Evolutionary conservation across 2,888 invertebrate species (phyloP), one percentile per base, ranked within the genome.

Genomic region (Drosophila meridiana): DNA sequence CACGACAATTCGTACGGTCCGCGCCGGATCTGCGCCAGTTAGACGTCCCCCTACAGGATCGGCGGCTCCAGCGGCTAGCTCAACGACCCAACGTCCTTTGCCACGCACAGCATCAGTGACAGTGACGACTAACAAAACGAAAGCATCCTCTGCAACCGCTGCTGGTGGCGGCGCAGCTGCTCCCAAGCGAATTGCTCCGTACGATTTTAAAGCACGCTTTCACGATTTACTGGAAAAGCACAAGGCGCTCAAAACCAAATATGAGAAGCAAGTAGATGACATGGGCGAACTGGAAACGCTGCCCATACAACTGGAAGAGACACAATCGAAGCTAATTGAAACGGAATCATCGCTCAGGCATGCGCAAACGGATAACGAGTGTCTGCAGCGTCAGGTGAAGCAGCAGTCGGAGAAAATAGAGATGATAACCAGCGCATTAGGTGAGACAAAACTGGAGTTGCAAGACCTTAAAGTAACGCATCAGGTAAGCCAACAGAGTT

Each of bases 171-270:
- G 53, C 13, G 30, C 59, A 3, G 20, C 60, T 13, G 45, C 73
- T 9, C 11, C 65, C 4, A 95, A 95, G 62, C 94, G 95, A 73
- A 94, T 95, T 57, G 94, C 95, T 8, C 94, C 95, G 0, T 95
- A 95, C 91, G 95, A 95, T 86, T 95, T 94, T 76, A 95, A 96
- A 91, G 95, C 95, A 36, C 94, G 96, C 58, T 95, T 95, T 77
- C 93, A 94, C 85, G 94, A 95, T 80, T 93, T 96, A 58, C 90
- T 94, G 20, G 95, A 95, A 69, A 95, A 95, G 90, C 94, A 95
- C 77, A 94, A 94, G 76, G 52, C 81, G 0, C 91, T 95, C 13
- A 95, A 95, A 84, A 92, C 91, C 58, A 94, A 95, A 82, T 93
- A 94, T 68, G 94, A 92, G 50, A 93, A 94, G 26, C 90, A 95